Base-by-base conservation (phyloP, 2,888 invertebrate species). In the Brachyptera risi region DNA sequence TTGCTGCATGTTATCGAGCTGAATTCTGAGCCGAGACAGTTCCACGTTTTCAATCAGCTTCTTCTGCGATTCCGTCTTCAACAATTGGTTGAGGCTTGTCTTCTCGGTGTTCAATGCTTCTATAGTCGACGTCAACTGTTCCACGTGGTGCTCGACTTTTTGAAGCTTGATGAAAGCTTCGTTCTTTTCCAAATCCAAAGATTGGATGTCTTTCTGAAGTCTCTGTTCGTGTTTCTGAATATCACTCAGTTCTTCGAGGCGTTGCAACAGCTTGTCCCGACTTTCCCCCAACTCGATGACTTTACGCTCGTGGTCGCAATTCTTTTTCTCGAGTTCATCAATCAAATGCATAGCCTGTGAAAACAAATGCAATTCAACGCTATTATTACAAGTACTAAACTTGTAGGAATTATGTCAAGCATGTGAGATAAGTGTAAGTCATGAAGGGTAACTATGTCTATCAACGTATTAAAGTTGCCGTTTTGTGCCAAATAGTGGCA, bases 111-210 rank as follows among this genome's bases (percentile, higher is more conserved):
- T 58, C 26, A 63, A 49, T 3, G 61, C 40, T 15, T 54, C 59
- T n/a, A 63, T 49, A n/a, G 56, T 59, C 11, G 58, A 35, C 31
- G 58, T 63, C 19, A 65, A 60, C n/a, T 58, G 59, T 40, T 58
- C 31, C 1, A 64, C 59, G 35, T 63, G 61, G 1, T 56, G 61
- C 19, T 62, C 60, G 21, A 60, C 57, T 26, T 61, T 60, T 1
- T 50, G 38, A 42, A 65, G 59, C 27, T 58, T 56, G 7, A 51
- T 51, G 13, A 38, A 19, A 1, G 47, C 50, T 31, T 62, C 42
- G 23, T 47, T 59, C 17, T 62, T 60, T 19, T 61, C 61, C 9
- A 49, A 44, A 27, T 64, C 65, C 19, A 61, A 21, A n/a, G n/a
- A n/a, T n/a, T 59, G 60, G 3, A 63, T 24, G 15, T 65, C 64